Conservation (phyloP, 2,888 invertebrate genomes). For the Melieria picta region DNA sequence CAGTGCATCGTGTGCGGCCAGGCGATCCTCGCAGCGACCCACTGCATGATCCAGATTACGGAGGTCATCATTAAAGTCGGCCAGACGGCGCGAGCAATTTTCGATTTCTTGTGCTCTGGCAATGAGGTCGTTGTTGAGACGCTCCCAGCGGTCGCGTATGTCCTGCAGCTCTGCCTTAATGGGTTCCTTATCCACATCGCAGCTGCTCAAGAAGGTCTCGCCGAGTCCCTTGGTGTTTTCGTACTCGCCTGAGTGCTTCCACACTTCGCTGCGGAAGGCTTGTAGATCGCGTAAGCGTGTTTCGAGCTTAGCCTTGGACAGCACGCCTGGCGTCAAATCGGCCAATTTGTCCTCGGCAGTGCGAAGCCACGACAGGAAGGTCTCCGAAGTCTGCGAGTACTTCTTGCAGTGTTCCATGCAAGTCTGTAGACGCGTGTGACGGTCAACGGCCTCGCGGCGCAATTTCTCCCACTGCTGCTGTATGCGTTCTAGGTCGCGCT, state of each 20-base stretch:
- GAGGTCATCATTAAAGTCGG: conserved; percentile 85
- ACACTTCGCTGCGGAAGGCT: conserved; percentile 89
- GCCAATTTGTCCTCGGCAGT: conserved; percentile 87
- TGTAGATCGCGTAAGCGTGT: conserved; percentile 89
- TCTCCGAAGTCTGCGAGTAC: conserved; percentile 85
- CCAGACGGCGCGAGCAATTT: conserved; percentile 81
- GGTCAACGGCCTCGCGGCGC: conserved; percentile 86
- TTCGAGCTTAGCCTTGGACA: conserved; percentile 87
- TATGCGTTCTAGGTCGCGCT: conserved; percentile 87
- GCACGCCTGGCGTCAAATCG: conserved; percentile 79
- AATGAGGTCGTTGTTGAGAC: conserved; percentile 80
- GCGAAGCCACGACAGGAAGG: conserved; percentile 88
- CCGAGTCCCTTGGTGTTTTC: conserved; percentile 88
- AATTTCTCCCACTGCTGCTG: conserved; percentile 93
- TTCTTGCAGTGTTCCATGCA: conserved; percentile 93
- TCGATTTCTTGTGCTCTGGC: conserved; percentile 69
- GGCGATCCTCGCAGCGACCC: conserved; percentile 88
- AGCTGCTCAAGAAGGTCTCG: conserved; percentile 86
- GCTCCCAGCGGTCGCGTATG: conserved; percentile 91
- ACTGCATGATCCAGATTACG: conserved; percentile 86
- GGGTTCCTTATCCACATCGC: conserved; percentile 91
- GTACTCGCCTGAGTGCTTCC: conserved; percentile 92
- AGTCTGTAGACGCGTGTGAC: conserved; percentile 86
- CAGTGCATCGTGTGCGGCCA: conserved; percentile 74
- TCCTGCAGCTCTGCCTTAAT: conserved; percentile 83